A percentile compares a stretch with the other conserved stretches of the same genome.
phyloP scores from a whole-genome alignment of 2,113 vertebrate species.

The Coregonus clupeaformis region DNA sequence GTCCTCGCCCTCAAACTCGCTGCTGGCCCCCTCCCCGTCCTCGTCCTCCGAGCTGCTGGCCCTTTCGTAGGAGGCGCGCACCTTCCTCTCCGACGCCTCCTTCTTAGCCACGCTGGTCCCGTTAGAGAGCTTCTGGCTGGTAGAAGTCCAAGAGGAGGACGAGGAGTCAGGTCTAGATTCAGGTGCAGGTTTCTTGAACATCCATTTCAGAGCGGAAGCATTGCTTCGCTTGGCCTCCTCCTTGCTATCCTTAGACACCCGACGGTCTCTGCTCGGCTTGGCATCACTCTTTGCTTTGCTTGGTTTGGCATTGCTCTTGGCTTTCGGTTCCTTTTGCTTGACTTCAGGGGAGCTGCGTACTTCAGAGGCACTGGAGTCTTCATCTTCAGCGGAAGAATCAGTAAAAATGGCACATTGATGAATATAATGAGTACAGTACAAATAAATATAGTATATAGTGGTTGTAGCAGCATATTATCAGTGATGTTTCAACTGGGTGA shows the following conservation, averaged over 20 bases:
- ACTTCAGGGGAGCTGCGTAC: slow-evolving; percentile 30
- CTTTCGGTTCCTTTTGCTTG: slow-evolving; percentile 25
- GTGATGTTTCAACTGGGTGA: too few species aligned
- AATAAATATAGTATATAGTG: too few species aligned
- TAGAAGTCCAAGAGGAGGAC: slow-evolving; percentile 35
- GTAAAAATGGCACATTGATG: too few species aligned
- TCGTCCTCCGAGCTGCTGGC: slow-evolving; percentile 67
- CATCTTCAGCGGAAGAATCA: slow-evolving; percentile 28
- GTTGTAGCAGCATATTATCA: too few species aligned
- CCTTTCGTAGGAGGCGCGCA: slow-evolving; percentile 59
- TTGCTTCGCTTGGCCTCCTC: slow-evolving; percentile 7
- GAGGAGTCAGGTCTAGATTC: background rate
- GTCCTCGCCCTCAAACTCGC: slow-evolving; percentile 78
- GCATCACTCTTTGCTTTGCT: background rate
- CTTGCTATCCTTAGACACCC: background rate
- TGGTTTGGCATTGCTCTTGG: slow-evolving; percentile 15
- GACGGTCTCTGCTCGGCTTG: slow-evolving; percentile 38
- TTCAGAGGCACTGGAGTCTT: slow-evolving; percentile 17
- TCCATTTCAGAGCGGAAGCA: background rate
- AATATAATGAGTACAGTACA: too few species aligned
- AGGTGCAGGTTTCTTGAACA: background rate
- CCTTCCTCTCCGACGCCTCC: slow-evolving; percentile 58
- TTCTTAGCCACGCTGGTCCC: slow-evolving; percentile 58
- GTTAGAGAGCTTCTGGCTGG: slow-evolving; percentile 42
- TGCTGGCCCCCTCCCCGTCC: slow-evolving; percentile 47